phyloP scores from a whole-genome alignment of 2,113 vertebrate species.

The Mormyrus iriodes region DNA sequence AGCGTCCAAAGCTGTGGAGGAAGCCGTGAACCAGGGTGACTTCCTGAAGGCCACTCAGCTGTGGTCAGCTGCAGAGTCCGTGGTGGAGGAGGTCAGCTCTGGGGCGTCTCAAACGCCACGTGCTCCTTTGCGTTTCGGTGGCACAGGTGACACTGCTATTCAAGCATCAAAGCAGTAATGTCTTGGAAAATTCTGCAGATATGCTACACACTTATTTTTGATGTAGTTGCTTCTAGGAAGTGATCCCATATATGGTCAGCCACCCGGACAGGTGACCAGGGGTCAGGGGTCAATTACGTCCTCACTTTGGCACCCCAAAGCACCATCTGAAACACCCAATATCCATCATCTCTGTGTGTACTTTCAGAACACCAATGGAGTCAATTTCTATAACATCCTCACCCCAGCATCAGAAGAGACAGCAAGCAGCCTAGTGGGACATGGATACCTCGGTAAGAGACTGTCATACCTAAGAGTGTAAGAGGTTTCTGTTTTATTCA shows the following conservation, averaged over 20 bases:
- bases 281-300: background rate
- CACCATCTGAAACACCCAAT: background rate
- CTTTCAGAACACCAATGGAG: slow-evolving; percentile 83
- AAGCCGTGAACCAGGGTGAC: slow-evolving; percentile 61
- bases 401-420: slow-evolving; percentile 54
- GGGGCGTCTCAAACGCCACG: background rate
- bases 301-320: background rate
- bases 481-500: background rate
- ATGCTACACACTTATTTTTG: background rate
- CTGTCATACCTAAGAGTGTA: background rate
- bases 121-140: background rate
- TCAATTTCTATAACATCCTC: slow-evolving; percentile 98
- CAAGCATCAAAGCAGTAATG: background rate
- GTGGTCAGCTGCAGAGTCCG: slow-evolving; percentile 70
- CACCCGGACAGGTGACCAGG: background rate
- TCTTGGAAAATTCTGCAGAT: background rate
- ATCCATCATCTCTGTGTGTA: background rate
- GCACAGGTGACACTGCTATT: background rate
- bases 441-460: slow-evolving; percentile 49
- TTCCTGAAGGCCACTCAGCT: slow-evolving; percentile 76
- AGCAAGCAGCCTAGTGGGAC: background rate
- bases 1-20: slow-evolving; percentile 69
- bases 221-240: background rate
- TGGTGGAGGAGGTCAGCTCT: slow-evolving; percentile 74
- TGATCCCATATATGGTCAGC: background rate